Evolutionary conservation across 2,113 vertebrate genomes (phyloP).

Genomic region (Megaleporinus macrocephalus): DNA sequence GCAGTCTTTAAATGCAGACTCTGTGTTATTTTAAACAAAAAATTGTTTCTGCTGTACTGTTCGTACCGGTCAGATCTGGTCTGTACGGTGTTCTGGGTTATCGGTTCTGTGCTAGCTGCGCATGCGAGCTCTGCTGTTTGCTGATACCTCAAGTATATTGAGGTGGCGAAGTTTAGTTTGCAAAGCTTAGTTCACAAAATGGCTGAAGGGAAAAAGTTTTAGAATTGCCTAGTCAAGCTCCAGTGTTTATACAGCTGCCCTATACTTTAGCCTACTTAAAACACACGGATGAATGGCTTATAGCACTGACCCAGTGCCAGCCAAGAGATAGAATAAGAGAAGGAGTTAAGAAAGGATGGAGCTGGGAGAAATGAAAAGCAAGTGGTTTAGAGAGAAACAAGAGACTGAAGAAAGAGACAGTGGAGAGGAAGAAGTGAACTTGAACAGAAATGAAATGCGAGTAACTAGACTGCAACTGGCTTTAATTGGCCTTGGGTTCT

Average conservation of each 20-base stretch:
- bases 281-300: conserved; percentile 31
- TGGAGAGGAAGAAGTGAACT: neutral
- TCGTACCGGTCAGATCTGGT: too few relatives aligned
- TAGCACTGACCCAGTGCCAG: conserved; percentile 19
- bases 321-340: conserved; percentile 4
- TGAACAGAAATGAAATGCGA: neutral
- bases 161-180: too few relatives aligned
- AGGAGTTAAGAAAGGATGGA: neutral
- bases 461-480: neutral
- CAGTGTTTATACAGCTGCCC: neutral
- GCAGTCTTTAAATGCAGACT: too few relatives aligned
- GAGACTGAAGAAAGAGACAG: neutral
- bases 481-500: conserved; percentile 30
- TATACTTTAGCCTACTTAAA: conserved; percentile 33
- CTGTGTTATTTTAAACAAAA: too few relatives aligned
- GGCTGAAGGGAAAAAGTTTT: neutral
- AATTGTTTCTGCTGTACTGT: too few relatives aligned
- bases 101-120: too few relatives aligned
- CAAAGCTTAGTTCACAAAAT: neutral
- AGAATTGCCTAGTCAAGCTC: conserved; percentile 8
- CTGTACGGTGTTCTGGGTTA: too few relatives aligned
- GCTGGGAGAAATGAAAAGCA: neutral
- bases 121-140: too few relatives aligned
- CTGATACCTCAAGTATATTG: too few relatives aligned
- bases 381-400: neutral